Evolutionary conservation across 2,113 vertebrate species (phyloP).

Genomic region (Gallinago undulata): DNA sequence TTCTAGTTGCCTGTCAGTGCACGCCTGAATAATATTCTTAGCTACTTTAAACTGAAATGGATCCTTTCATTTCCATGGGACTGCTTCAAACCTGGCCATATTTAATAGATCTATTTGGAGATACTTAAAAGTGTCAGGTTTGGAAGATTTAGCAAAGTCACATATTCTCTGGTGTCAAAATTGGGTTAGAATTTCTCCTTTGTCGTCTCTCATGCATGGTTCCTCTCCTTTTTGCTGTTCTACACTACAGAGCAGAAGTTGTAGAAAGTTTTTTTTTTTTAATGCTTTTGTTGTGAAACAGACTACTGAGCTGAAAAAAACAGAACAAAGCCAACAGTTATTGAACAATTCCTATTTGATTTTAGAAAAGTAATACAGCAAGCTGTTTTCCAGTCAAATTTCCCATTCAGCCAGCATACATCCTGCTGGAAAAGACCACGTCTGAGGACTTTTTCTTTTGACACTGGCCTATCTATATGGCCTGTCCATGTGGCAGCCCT

Average conservation of each 20-base stretch:
- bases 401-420: not conserved
- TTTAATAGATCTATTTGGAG: not conserved
- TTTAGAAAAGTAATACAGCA: not conserved
- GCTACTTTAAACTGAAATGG: not conserved
- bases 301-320: not conserved
- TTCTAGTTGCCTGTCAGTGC: not conserved
- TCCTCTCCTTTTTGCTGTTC: not conserved
- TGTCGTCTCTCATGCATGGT: fast-evolving
- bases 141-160: not conserved
- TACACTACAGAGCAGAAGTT: not conserved
- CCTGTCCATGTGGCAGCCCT: not conserved
- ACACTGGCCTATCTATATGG: not conserved
- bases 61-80: not conserved
- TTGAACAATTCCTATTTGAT: not conserved
- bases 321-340: not conserved
- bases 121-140: not conserved
- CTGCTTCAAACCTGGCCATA: not conserved
- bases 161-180: not conserved
- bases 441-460: not conserved
- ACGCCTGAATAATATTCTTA: not conserved
- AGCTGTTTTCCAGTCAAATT: not conserved
- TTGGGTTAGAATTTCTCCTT: not conserved
- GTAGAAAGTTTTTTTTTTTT: not conserved
- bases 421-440: not conserved
- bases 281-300: not conserved